Percentiles rank a stretch among this genome's conserved stretches.
Conservation (phyloP, 2,888 invertebrate genomes). For the Ptilodon capucinus region DNA sequence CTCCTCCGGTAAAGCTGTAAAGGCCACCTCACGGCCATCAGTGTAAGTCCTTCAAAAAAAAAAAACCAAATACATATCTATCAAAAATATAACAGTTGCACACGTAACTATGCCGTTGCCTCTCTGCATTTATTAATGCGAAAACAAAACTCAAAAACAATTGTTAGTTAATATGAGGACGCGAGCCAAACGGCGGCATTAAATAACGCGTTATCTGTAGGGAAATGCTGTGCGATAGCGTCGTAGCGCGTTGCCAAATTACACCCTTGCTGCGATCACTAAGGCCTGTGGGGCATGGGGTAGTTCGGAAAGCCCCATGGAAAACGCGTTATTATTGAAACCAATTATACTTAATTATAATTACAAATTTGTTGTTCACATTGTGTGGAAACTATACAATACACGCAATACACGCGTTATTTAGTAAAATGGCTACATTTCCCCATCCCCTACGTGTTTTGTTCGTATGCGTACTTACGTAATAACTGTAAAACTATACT, state of each 20-base stretch:
- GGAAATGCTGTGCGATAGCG: constrained; percentile 70
- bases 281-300: constrained; percentile 47
- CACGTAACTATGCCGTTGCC: background rate
- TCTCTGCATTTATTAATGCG: constrained; percentile 43
- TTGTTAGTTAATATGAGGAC: constrained; percentile 49
- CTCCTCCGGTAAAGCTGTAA: too few species aligned
- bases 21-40: too few species aligned
- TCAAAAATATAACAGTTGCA: too few species aligned
- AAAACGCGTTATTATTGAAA: constrained; percentile 23
- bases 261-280: constrained; percentile 73
- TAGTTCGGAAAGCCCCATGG: constrained; percentile 27
- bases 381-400: too few species aligned
- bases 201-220: constrained; percentile 76
- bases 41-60: too few species aligned
- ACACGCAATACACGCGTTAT: background rate
- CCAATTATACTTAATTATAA: too few species aligned
- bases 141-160: constrained; percentile 43
- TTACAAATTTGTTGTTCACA: constrained; percentile 5
- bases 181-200: constrained; percentile 70
- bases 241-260: constrained; percentile 76
- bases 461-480: background rate
- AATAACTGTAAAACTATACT: constrained; percentile 23
- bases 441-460: background rate
- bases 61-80: too few species aligned
- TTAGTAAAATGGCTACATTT: background rate